phyloP scores from a whole-genome alignment of 2,888 invertebrate species.

The Ditylenchus weischeri region DNA sequence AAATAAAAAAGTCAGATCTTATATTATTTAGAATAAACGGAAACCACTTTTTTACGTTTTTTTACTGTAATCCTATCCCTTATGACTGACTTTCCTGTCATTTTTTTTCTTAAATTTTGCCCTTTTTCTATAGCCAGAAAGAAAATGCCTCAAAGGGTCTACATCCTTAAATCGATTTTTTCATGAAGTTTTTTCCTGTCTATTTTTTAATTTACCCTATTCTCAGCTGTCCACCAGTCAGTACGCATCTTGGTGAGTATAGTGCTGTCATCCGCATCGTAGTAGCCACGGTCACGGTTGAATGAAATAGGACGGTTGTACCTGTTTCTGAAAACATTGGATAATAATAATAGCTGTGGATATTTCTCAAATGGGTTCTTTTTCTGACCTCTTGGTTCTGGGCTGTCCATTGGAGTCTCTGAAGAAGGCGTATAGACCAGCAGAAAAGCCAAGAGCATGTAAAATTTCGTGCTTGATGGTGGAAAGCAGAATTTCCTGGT shows the following conservation, averaged over 20 bases:
- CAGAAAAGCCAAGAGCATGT: slow-evolving; percentile 94
- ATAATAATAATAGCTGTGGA: not conserved
- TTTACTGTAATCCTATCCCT: no score
- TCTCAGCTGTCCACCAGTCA: slow-evolving; percentile 77
- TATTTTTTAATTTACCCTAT: slow-evolving; percentile 56
- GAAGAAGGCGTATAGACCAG: slow-evolving; percentile 91
- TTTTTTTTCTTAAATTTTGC: no score
- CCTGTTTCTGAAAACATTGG: slow-evolving; percentile 39
- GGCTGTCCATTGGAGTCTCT: slow-evolving; percentile 73
- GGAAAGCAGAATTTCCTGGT: slow-evolving; percentile 78
- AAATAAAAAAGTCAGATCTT: not conserved
- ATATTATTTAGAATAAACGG: not conserved
- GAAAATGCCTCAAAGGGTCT: no score
- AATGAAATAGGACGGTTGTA: slow-evolving; percentile 49
- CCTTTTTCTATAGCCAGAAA: no score
- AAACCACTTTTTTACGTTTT: not conserved
- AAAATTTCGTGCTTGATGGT: slow-evolving; percentile 98
- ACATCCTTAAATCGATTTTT: no score
- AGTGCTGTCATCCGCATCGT: slow-evolving; percentile 88
- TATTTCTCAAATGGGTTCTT: not conserved
- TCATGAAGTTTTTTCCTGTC: not conserved
- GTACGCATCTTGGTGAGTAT: slow-evolving; percentile 72
- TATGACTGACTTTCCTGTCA: no score
- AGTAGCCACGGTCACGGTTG: slow-evolving; percentile 60
- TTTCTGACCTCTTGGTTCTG: slow-evolving; percentile 56